Base-by-base conservation (phyloP, 2,797 vertebrate genomes). In the Parauchenoglanis punctatus region DNA sequence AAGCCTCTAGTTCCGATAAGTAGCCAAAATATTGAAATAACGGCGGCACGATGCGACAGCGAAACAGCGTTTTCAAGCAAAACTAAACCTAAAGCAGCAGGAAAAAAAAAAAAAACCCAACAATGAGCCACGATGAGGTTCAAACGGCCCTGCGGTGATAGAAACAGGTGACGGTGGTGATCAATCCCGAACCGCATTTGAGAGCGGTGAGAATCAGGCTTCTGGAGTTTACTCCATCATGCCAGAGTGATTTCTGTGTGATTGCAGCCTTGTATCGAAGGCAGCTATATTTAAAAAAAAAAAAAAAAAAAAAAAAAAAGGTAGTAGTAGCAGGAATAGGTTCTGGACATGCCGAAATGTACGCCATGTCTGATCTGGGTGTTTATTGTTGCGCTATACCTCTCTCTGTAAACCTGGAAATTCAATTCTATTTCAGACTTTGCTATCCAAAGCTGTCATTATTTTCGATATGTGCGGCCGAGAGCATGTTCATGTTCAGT, bases 261-360 rank as follows among this genome's bases (percentile, higher is more conserved):
- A 85, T 70, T 87, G 44, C 61, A 65, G 68, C 75, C 68, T 58
- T 67, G 87, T 87, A 84, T 85, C 83, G 87, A 89, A 89, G 65
- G 75, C 17, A 59, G 76, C 54, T 73, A 49, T 72, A 10, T 23
- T 40, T 23, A 4, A n/a, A 46, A 73, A 23, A 73, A 52, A 46
- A 46, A 20, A 18, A 46, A 6, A 73, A 13, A 13, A 40, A 6
- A 10, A 49, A 25, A 4, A 46, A 46, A 52, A 18, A 56, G 5
- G 52, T 17, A 31, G 15, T 40, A 40, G 40, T 40, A 40, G 40
- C 4, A 40, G 40, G 18, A 72, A 25, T 44, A 25, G 20, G 46
- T 76, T 52, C 56, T 86, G 80, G 75, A 84, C 65, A 75, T 44
- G 13, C 12, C 61, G 59, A 68, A 49, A 81, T 86, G 73, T 84